Evolutionary conservation across 2,797 vertebrate genomes (phyloP), one percentile per base, ranked within the genome.

Genomic region (Nothura maculosa): DNA sequence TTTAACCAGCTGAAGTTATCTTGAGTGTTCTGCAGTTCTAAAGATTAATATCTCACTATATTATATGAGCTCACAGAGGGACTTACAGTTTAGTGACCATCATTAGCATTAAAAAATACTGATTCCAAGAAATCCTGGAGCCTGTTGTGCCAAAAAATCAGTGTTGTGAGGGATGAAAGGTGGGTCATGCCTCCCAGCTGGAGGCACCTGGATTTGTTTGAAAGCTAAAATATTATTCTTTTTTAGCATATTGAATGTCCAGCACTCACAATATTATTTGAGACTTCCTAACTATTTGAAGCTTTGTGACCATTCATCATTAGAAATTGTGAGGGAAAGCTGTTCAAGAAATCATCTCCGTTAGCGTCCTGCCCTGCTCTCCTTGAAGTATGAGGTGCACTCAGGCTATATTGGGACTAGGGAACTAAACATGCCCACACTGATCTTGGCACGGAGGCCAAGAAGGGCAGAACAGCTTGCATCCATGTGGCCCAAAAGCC

Each of bases 231-330:
- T 83, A 48, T 7, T 93, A 40, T 24, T 89, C n/a, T 73, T 89
- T 72, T 72, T 60, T 48, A 89, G 48, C 0, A 0, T 81, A 66
- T 14, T 0, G 2, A 79, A 32, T 61, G 34, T 57, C 92, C 52
- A 12, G 3, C 40, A 83, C 67, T 85, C 67, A 32, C 76, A 54
- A 57, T 54, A 76, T 94, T 93, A 95, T 66, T 77, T 7, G 27
- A 82, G 87, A 87, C 69, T 91, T 81, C 12, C 17, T 81, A 85
- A 73, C 76, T 92, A 63, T 40, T 83, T 89, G 55, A 81, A 83
- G 66, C 22, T 48, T 92, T 94, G 75, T 89, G 60, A 28, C 69
- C 47, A 45, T 87, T 89, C 54, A 81, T 89, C 83, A 78, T 93
- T n/a, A 58, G 17, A 47, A 85, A 66, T 40, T 61, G 62, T 86